These are phyloP conservation scores for Loxodonta africana DNA, from an alignment of 2,113 vertebrate species.

Conservation along the genomic window DNA sequence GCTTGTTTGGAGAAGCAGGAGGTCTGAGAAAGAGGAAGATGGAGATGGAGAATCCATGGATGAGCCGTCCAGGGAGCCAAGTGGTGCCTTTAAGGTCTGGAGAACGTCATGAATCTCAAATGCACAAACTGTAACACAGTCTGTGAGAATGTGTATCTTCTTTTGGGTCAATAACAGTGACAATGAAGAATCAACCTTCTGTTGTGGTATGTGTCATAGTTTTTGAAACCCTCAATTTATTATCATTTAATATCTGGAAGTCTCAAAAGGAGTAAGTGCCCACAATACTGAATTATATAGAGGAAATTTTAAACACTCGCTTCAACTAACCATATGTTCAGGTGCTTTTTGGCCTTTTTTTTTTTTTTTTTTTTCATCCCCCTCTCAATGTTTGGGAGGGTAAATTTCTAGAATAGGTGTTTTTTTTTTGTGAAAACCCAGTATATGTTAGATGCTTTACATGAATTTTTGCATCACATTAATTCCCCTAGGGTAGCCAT, in stretches of 20 bases:
- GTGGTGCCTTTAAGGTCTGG: not conserved
- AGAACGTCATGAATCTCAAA: not conserved
- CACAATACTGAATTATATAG: not conserved
- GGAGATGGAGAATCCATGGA: too few relatives aligned
- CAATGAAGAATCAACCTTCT: not conserved
- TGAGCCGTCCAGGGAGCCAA: not conserved
- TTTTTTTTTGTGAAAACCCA: not conserved
- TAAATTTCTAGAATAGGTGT: not conserved
- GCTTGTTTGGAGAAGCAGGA: not conserved
- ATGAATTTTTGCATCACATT: not conserved
- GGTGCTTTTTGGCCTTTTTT: not conserved
- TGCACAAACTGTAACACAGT: not conserved
- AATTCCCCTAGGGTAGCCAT: not conserved
- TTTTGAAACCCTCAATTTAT: not conserved
- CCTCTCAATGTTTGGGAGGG: not conserved
- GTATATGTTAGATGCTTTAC: not conserved
- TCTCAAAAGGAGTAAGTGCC: not conserved
- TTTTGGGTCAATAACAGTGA: not conserved
- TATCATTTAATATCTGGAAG: not conserved
- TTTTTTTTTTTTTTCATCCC: not conserved
- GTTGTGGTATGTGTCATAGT: not conserved
- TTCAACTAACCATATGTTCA: not conserved
- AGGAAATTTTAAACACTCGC: not conserved
- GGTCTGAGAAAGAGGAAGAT: not conserved
- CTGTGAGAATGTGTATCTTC: not conserved